Conservation (phyloP, 2,113 vertebrate genomes). For the Nicator chloris region DNA sequence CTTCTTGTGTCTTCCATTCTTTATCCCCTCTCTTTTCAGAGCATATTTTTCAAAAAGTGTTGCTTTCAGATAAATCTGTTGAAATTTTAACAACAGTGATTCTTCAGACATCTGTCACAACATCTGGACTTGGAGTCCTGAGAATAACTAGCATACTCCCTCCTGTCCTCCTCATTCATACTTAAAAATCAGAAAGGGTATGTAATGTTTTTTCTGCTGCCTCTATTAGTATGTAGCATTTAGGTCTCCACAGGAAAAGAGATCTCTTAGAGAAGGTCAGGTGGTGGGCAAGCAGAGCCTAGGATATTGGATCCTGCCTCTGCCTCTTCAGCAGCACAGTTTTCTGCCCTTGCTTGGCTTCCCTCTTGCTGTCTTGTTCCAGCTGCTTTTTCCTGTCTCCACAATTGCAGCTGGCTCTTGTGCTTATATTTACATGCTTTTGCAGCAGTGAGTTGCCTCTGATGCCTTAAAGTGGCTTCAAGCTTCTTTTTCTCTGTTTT, state of each 20-base stretch:
- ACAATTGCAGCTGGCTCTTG: neutral
- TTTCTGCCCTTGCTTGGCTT: neutral
- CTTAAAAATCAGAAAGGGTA: neutral
- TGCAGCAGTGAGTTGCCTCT: neutral
- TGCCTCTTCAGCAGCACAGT: neutral
- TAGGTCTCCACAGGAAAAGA: neutral
- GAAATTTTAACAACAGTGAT: neutral
- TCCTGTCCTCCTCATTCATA: neutral
- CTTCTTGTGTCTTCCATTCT: neutral
- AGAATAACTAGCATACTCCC: neutral
- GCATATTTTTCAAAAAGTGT: neutral
- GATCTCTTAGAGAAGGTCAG: neutral
- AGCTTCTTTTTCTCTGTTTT: neutral
- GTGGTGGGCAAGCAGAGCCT: neutral
- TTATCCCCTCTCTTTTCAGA: neutral
- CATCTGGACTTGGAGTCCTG: neutral
- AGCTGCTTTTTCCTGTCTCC: neutral
- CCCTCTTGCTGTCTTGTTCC: neutral
- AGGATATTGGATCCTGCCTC: neutral
- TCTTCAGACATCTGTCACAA: neutral
- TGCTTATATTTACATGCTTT: neutral
- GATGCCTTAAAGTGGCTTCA: neutral
- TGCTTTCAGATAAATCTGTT: neutral
- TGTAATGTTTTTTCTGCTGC: neutral
- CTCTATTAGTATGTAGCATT: neutral